These are phyloP conservation scores for Callyntrura sp. DNA, from an alignment of 2,888 invertebrate genomes.

Conservation along the genomic window DNA sequence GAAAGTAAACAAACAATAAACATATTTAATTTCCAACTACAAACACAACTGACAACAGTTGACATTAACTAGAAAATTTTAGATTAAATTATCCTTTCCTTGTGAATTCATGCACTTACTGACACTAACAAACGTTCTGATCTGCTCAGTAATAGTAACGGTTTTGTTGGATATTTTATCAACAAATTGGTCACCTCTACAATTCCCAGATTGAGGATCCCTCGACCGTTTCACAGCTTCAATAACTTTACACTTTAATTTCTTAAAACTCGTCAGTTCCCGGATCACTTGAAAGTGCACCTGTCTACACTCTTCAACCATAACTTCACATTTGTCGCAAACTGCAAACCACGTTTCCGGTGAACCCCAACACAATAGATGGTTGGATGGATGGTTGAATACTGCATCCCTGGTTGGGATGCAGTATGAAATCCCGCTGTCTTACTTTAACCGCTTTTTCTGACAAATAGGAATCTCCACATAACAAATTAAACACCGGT, in stretches of 20 bases:
- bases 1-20: not conserved
- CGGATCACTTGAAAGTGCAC: not conserved
- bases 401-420: too few relatives aligned
- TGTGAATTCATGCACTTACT: constrained; percentile 45
- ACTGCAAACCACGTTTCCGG: constrained; percentile 50
- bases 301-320: not conserved
- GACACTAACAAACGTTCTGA: not conserved
- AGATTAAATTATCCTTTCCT: constrained; percentile 9
- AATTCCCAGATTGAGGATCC: not conserved
- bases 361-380: constrained; percentile 29
- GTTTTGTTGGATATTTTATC: not conserved
- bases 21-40: not conserved
- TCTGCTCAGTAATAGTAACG: constrained; percentile 15
- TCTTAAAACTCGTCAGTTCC: not conserved
- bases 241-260: constrained; percentile 11
- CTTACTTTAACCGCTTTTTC: too few relatives aligned
- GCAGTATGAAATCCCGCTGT: too few relatives aligned
- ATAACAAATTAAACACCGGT: too few relatives aligned
- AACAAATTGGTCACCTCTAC: not conserved
- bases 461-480: too few relatives aligned
- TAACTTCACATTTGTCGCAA: constrained; percentile 17
- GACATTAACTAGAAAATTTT: too few relatives aligned
- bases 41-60: not conserved
- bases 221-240: constrained; percentile 7
- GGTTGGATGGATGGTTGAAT: too few relatives aligned